These are phyloP conservation scores for Salmo trutta DNA, from an alignment of 2,797 vertebrate genomes.

Conservation along the genomic window DNA sequence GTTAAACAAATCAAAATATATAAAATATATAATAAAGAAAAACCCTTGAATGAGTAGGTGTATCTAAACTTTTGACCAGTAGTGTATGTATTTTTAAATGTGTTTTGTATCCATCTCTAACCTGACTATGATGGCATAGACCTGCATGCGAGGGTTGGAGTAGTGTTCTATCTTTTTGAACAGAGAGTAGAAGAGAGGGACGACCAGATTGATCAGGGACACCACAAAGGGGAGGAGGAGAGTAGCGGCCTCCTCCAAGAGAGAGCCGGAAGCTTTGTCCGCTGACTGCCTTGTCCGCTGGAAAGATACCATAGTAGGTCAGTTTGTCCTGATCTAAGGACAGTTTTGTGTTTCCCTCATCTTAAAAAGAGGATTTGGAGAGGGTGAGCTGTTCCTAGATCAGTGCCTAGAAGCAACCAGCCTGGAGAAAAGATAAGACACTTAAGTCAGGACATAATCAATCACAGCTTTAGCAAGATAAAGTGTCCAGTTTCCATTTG, in stretches of 20 bases:
- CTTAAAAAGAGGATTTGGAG: background rate
- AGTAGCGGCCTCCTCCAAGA: slow-evolving; percentile 75
- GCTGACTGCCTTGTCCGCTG: slow-evolving; percentile 24
- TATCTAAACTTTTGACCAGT: too few species aligned
- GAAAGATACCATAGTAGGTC: slow-evolving; percentile 13
- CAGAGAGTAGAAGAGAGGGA: slow-evolving; percentile 87
- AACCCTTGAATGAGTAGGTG: too few species aligned
- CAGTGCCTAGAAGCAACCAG: background rate
- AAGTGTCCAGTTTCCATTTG: background rate
- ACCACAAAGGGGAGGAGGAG: slow-evolving; percentile 85
- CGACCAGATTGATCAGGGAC: slow-evolving; percentile 83
- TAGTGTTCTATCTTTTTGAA: slow-evolving; percentile 86
- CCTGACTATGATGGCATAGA: slow-evolving; percentile 86
- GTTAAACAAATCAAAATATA: too few species aligned
- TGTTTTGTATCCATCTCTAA: slow-evolving; percentile 47
- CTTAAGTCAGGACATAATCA: background rate
- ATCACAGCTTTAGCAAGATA: background rate
- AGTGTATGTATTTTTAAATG: too few species aligned
- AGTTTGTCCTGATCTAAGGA: too few species aligned
- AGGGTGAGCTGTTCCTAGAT: background rate
- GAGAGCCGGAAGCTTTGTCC: slow-evolving; percentile 39
- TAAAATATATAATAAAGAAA: too few species aligned
- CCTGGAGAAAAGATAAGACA: background rate
- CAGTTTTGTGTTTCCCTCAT: too few species aligned
- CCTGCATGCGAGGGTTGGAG: slow-evolving; percentile 77